phyloP scores from a whole-genome alignment of 2,797 vertebrate species.

The Moxostoma hubbsi region DNA sequence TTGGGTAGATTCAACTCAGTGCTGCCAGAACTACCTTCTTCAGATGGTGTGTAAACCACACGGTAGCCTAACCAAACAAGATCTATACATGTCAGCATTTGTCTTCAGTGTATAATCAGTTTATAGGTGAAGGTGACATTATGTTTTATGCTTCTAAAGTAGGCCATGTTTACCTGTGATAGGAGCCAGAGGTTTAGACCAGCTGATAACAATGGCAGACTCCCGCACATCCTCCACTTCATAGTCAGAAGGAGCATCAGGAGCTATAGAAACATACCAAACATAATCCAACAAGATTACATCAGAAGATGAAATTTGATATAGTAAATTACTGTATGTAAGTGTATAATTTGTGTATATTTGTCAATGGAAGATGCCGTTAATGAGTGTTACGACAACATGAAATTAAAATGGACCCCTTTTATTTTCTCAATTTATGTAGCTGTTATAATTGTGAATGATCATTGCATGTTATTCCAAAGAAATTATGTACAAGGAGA shows the following conservation, averaged over 20 bases:
- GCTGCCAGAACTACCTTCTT: slow-evolving; percentile 87
- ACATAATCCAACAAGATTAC: not conserved
- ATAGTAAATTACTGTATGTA: too few relatives aligned
- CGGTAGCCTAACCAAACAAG: slow-evolving; percentile 84
- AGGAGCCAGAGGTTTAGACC: slow-evolving; percentile 93
- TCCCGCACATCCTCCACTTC: slow-evolving; percentile 87
- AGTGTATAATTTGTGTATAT: not conserved
- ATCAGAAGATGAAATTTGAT: too few relatives aligned
- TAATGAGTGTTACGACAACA: too few relatives aligned
- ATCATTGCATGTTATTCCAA: too few relatives aligned
- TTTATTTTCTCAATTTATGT: too few relatives aligned
- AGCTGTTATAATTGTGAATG: too few relatives aligned
- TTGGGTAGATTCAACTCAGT: slow-evolving; percentile 93
- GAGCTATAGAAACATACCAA: slow-evolving; percentile 75
- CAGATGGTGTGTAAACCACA: slow-evolving; percentile 88
- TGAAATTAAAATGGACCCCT: too few relatives aligned
- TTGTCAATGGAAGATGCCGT: not conserved
- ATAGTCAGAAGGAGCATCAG: slow-evolving; percentile 87
- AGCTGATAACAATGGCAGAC: slow-evolving; percentile 88
- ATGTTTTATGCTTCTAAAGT: not conserved
- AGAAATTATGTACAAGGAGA: too few relatives aligned
- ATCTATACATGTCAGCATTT: slow-evolving; percentile 1
- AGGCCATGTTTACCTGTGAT: slow-evolving; percentile 85
- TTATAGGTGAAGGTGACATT: slow-evolving; percentile 3
- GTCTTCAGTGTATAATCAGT: not conserved